Evolutionary conservation across 1,140 invertebrate species (phyloP).

Genomic region (Hermetia illucens): DNA sequence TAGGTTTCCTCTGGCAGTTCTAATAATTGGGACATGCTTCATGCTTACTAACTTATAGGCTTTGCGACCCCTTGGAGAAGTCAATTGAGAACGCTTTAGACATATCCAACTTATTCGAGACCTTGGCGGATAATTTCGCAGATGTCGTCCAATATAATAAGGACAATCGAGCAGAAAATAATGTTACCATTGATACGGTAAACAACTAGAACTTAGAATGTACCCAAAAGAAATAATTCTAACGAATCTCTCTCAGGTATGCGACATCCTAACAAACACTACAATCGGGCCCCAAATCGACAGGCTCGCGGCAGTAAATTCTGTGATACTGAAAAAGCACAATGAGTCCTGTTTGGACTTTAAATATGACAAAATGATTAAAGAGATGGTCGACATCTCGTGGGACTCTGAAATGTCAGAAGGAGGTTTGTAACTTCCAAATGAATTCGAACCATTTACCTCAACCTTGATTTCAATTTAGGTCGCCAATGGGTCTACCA

Average conservation of each 20-base stretch:
- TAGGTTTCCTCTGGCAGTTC: not conserved
- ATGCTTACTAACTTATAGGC: slow-evolving; percentile 32
- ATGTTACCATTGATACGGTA: slow-evolving; percentile 61
- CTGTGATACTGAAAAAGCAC: slow-evolving; percentile 47
- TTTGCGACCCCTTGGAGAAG: slow-evolving; percentile 64
- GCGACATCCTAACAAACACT: slow-evolving; percentile 55
- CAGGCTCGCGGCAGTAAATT: slow-evolving; percentile 58
- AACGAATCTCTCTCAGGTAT: slow-evolving; percentile 34
- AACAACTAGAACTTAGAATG: not conserved
- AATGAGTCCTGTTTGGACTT: slow-evolving; percentile 73
- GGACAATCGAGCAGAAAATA: slow-evolving; percentile 66
- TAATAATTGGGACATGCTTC: not conserved
- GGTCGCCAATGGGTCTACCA: slow-evolving; percentile 87
- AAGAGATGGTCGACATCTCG: slow-evolving; percentile 48
- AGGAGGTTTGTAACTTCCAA: slow-evolving; percentile 43
- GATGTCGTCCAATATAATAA: slow-evolving; percentile 90
- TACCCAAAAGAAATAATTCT: not conserved
- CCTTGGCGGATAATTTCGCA: slow-evolving; percentile 68
- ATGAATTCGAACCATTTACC: too few species aligned
- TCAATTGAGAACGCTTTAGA: slow-evolving; percentile 47
- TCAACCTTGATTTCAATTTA: slow-evolving; percentile 21
- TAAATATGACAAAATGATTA: slow-evolving; percentile 65
- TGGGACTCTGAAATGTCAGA: slow-evolving; percentile 48
- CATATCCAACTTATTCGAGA: slow-evolving; percentile 65
- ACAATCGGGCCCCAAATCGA: slow-evolving; percentile 44